A percentile compares a stretch with the other conserved stretches of the same genome.
Conservation (phyloP, 2,888 invertebrate genomes). For the Xylota sylvarum region DNA sequence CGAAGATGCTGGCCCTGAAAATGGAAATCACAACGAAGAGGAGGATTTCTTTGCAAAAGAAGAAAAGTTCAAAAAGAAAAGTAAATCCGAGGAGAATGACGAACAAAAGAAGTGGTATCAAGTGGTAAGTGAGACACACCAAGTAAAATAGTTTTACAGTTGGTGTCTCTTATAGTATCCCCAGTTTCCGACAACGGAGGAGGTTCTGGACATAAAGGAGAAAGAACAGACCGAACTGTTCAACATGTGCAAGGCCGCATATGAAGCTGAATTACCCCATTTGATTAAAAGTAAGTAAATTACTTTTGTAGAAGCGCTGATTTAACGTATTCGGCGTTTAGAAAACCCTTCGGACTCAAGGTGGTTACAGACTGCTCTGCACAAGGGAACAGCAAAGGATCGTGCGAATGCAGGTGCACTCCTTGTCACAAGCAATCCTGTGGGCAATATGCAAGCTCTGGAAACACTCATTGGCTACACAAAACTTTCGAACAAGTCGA, state of each 20-base stretch:
- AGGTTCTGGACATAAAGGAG: slow-evolving; percentile 83
- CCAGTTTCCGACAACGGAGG: slow-evolving; percentile 81
- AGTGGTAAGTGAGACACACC: slow-evolving; percentile 79
- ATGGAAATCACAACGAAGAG: slow-evolving; percentile 60
- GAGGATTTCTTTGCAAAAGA: slow-evolving; percentile 79
- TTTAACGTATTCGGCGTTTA: slow-evolving; percentile 64
- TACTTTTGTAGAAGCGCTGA: neutral
- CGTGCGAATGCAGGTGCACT: slow-evolving; percentile 84
- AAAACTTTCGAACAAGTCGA: slow-evolving; percentile 84
- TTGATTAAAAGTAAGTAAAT: slow-evolving; percentile 81
- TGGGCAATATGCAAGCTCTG: slow-evolving; percentile 83
- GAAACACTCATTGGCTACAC: slow-evolving; percentile 82
- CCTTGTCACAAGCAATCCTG: slow-evolving; percentile 84
- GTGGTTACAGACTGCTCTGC: slow-evolving; percentile 84
- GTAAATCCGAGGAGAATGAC: slow-evolving; percentile 76
- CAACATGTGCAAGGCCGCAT: slow-evolving; percentile 82
- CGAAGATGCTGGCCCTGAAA: slow-evolving; percentile 24
- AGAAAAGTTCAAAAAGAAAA: slow-evolving; percentile 76
- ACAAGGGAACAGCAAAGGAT: slow-evolving; percentile 85
- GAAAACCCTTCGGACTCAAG: slow-evolving; percentile 84
- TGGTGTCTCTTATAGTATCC: slow-evolving; percentile 79
- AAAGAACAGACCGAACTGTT: slow-evolving; percentile 82
- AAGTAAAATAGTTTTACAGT: neutral
- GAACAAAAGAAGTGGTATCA: slow-evolving; percentile 83
- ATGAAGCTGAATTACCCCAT: slow-evolving; percentile 80